These are phyloP conservation scores for Lamprologus speciosus DNA, from an alignment of 2,113 vertebrate genomes.

Conservation along the genomic window DNA sequence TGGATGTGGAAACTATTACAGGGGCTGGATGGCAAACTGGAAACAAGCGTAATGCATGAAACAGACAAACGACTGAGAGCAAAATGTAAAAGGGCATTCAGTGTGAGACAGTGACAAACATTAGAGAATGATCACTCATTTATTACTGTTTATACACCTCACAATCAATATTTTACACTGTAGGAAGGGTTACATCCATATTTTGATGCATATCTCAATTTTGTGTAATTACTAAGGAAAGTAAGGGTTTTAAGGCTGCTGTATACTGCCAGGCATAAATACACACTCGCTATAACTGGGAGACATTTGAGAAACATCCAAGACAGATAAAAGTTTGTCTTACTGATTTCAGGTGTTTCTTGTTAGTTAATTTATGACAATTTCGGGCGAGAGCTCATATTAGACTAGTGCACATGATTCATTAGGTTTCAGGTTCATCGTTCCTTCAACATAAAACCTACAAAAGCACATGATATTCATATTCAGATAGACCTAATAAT, in stretches of 20 bases:
- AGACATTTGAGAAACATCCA: background rate
- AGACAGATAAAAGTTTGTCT: background rate
- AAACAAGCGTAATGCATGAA: background rate
- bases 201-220: background rate
- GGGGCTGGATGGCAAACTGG: background rate
- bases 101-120: rapidly evolving
- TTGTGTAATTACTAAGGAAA: background rate
- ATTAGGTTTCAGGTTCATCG: background rate
- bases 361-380: background rate
- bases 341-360: background rate
- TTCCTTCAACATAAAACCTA: background rate
- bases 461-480: background rate
- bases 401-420: background rate
- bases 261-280: background rate
- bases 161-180: background rate
- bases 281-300: rapidly evolving
- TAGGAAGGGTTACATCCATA: background rate
- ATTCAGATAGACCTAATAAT: background rate
- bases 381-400: background rate
- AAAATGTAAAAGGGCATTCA: background rate
- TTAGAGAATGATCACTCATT: rapidly evolving
- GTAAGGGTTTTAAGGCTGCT: rapidly evolving
- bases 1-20: background rate
- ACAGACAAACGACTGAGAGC: background rate
- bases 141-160: background rate